A percentile compares a stretch with the other conserved stretches of the same genome.
Evolutionary conservation across 1,140 invertebrate species (phyloP).

Genomic region (Drosophila bocqueti): DNA sequence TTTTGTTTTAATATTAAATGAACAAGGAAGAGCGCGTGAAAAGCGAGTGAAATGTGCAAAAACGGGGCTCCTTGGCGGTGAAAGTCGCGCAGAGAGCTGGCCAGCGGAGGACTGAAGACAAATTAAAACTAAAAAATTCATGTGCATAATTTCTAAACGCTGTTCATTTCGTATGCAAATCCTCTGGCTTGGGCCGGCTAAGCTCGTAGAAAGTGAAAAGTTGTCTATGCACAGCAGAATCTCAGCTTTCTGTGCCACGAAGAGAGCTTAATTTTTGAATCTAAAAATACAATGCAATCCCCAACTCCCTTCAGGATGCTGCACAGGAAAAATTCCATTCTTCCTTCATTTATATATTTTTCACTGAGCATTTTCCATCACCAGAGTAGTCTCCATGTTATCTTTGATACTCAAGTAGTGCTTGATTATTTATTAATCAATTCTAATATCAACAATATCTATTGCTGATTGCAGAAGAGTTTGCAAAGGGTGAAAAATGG

Average conservation of each 20-base stretch:
- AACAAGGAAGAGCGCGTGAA: constrained; percentile 69
- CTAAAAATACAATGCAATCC: constrained; percentile 8
- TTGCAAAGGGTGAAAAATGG: background rate
- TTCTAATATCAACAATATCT: no score
- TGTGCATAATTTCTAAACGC: constrained; percentile 74
- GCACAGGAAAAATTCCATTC: background rate
- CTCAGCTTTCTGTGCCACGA: background rate
- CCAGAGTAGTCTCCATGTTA: background rate
- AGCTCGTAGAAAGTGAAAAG: constrained; percentile 13
- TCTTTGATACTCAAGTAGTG: background rate
- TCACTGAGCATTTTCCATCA: background rate
- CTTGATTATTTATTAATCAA: no score
- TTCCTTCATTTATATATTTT: background rate
- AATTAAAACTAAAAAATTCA: constrained; percentile 80
- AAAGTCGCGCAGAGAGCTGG: constrained; percentile 27
- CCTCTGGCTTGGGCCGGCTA: constrained; percentile 41
- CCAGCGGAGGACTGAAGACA: constrained; percentile 54
- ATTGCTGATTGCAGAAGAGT: background rate
- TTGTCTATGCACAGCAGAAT: constrained; percentile 3
- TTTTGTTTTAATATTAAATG: constrained; percentile 83
- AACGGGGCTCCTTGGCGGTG: constrained; percentile 28
- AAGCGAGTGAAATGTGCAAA: constrained; percentile 73
- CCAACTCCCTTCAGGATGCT: background rate
- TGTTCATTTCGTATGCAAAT: constrained; percentile 81
- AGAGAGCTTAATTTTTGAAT: constrained; percentile 10